A percentile compares a stretch with the other conserved stretches of the same genome.
phyloP scores from a whole-genome alignment of 2,888 invertebrate genomes.

The Pecten maximus region DNA sequence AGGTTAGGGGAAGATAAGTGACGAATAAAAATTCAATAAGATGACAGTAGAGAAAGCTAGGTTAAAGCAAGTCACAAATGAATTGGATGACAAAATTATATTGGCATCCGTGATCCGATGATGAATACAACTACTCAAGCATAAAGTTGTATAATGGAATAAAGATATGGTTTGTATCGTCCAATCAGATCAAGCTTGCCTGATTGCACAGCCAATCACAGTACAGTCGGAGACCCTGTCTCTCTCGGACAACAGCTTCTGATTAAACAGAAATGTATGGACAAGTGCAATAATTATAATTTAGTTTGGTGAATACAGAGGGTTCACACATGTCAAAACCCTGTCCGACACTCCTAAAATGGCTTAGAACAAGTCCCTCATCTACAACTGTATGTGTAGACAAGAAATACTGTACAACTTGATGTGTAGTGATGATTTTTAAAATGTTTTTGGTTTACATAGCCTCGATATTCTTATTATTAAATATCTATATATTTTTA shows the following conservation, averaged over 20 bases:
- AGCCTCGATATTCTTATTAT: no score
- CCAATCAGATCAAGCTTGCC: constrained; percentile 6
- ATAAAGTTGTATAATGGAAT: not conserved
- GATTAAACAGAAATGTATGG: not conserved
- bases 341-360: no score
- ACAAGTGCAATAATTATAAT: not conserved
- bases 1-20: no score
- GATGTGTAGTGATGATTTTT: no score
- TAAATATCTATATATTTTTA: no score
- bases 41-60: not conserved
- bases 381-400: no score
- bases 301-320: not conserved
- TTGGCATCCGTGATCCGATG: not conserved
- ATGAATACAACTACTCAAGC: not conserved
- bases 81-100: not conserved
- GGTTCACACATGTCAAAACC: no score
- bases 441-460: no score
- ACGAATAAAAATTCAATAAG: not conserved
- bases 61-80: no score
- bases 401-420: no score
- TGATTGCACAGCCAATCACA: constrained; percentile 19
- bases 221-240: not conserved
- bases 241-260: not conserved
- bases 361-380: no score
- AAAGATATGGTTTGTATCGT: not conserved